Evolutionary conservation across 2,113 vertebrate species (phyloP), one percentile per base, ranked within the genome.

Genomic region (Bubo blakistoni): DNA sequence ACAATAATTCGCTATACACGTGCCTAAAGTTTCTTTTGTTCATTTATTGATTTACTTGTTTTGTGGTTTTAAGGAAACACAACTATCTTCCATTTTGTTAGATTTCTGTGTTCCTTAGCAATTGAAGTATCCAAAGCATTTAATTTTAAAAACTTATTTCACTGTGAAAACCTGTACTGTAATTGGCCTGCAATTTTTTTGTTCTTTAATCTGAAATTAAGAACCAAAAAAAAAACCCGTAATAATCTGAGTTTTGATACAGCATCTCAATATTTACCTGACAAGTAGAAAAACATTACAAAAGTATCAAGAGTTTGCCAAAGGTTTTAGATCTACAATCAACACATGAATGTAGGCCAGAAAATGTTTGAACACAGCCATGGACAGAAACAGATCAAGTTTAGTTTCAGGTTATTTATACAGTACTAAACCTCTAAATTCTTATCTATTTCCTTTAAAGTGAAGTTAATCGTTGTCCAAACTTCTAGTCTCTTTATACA

Each of bases 401-500:
- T 81, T 86, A 77, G 88, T 80, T 90, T 90, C 40, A 92, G 3
- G 2, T 84, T 95, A 93, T 76, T 90, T 94, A 71, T 46, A 34
- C 29, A 65, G 42, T 54, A 61, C 40, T 62, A 80, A 86, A 57
- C 5, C 20, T 61, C 36, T 52, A 76, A 61, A 66, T 65, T 62
- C 29, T 58, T 85, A 91, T 47, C 59, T 72, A 34, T 62, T 93
- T 82, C n/a, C 66, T 80, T 85, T 73, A 32, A 85, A 90, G 57
- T n/a, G 9, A 93, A 86, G 74, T 73, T 92, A 92, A 95, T 38
- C 12, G 30, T 81, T 91, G 61, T 49, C 36, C 49, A 88, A 87
- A 79, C 34, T 88, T 92, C n/a, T 72, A 25, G 34, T 19, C 54
- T 85, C 66, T 92, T 87, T 85, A 73, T 70, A 58, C 4, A 65